Conservation (phyloP, 1,140 invertebrate species). For the Whitmania pigra region DNA sequence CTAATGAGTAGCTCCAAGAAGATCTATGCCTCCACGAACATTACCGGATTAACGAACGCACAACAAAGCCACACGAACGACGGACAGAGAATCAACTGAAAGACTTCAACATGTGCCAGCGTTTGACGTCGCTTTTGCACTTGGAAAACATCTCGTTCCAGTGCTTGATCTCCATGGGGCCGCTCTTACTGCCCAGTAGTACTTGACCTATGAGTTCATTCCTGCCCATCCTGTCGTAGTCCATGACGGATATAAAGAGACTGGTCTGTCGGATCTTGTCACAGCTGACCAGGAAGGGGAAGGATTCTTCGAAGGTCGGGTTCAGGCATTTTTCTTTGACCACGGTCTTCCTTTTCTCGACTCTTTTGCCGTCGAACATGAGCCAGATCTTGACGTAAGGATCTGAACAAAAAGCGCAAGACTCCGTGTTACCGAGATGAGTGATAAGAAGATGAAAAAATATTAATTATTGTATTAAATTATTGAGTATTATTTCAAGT, state of each 20-base stretch:
- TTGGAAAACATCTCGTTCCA: slow-evolving; percentile 12
- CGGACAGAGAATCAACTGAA: slow-evolving; percentile 5
- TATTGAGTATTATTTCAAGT: background rate
- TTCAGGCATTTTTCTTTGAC: slow-evolving; percentile 16
- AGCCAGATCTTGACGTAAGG: slow-evolving; percentile 51
- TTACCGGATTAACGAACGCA: background rate
- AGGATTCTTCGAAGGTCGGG: slow-evolving; percentile 1
- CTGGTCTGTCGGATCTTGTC: slow-evolving; percentile 58
- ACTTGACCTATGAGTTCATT: slow-evolving; percentile 71
- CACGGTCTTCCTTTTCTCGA: background rate
- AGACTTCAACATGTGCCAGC: slow-evolving; percentile 9
- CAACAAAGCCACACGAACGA: background rate
- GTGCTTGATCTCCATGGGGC: slow-evolving; percentile 3
- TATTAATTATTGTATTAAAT: too few relatives aligned
- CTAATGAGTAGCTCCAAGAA: too few relatives aligned
- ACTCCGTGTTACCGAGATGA: background rate
- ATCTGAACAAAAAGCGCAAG: slow-evolving; percentile 38
- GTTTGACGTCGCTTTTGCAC: background rate
- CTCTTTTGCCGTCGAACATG: slow-evolving; percentile 33
- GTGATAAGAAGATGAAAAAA: too few relatives aligned
- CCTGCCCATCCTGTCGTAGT: slow-evolving; percentile 75
- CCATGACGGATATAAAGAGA: slow-evolving; percentile 70
- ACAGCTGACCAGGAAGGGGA: slow-evolving; percentile 3
- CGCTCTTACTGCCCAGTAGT: slow-evolving; percentile 4
- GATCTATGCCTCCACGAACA: background rate